Conservation (phyloP, 2,797 vertebrate species). For the Melanotaenia nigrans region DNA sequence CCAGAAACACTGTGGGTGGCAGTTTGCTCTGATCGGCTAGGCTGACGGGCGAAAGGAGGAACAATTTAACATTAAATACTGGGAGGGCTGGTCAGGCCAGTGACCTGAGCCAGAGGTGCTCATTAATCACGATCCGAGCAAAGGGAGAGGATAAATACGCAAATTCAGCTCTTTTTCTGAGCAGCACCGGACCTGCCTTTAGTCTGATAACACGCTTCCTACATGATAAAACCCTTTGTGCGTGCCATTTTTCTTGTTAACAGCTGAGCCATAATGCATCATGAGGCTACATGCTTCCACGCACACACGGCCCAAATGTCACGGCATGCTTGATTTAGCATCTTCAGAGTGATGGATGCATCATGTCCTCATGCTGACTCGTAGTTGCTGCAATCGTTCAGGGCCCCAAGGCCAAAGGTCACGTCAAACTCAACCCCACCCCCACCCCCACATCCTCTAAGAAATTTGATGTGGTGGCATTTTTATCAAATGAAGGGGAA, state of each 20-base stretch:
- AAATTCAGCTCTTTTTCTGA: conserved; percentile 26
- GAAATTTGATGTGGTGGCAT: conserved; percentile 45
- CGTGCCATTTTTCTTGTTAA: conserved; percentile 50
- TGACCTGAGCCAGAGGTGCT: conserved; percentile 13
- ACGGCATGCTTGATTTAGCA: conserved; percentile 45
- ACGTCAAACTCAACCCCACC: conserved; percentile 35
- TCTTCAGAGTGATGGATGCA: conserved; percentile 62
- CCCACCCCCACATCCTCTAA: neutral
- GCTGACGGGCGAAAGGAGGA: neutral
- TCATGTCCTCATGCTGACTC: conserved; percentile 71
- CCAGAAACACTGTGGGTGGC: neutral
- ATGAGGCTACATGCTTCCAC: conserved; percentile 34
- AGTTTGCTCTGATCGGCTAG: neutral
- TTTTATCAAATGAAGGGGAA: conserved; percentile 12
- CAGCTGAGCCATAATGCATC: conserved; percentile 46
- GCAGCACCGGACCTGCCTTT: neutral
- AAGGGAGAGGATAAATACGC: conserved; percentile 13
- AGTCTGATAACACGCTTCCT: conserved; percentile 21
- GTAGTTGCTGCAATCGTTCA: conserved; percentile 50
- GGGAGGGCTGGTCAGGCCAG: neutral
- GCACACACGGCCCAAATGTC: conserved; percentile 48
- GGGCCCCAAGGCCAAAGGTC: conserved; percentile 61
- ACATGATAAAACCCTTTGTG: conserved; percentile 42
- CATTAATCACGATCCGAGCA: conserved; percentile 25
- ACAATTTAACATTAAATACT: conserved; percentile 17